phyloP scores from a whole-genome alignment of 2,888 invertebrate species.

The Cosmorhoe ocellata region DNA sequence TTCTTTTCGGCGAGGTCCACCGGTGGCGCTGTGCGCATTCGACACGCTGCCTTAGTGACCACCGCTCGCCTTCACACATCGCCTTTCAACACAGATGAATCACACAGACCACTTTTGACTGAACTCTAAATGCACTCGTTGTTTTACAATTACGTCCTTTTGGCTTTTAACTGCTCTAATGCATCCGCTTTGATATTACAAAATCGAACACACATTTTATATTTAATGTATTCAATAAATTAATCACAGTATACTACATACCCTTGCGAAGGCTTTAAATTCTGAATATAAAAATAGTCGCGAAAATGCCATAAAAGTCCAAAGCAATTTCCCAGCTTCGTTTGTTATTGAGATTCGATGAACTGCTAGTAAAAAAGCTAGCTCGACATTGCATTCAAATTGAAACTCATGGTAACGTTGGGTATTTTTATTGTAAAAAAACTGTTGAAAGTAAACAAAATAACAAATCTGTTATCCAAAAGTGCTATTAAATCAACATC shows the following conservation, averaged over 20 bases:
- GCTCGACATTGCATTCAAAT: not conserved
- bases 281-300: not conserved
- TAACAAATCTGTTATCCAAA: not conserved
- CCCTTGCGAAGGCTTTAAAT: not conserved
- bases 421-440: not conserved
- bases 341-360: conserved; percentile 3
- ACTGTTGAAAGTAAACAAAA: not conserved
- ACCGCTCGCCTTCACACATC: conserved; percentile 52
- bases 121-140: conserved; percentile 5
- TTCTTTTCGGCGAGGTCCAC: conserved; percentile 75
- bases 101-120: conserved; percentile 46
- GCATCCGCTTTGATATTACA: conserved; percentile 1
- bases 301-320: not conserved
- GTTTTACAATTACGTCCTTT: conserved; percentile 9
- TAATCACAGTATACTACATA: no score
- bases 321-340: not conserved
- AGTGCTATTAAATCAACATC: not conserved
- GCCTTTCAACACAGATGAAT: conserved; percentile 29
- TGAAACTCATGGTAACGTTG: not conserved
- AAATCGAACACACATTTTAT: not conserved
- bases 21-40: conserved; percentile 58
- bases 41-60: conserved; percentile 66
- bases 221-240: not conserved
- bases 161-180: conserved; percentile 2
- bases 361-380: conserved; percentile 1